phyloP scores from a whole-genome alignment of 1,140 invertebrate genomes.

The Heliothis subflexa region DNA sequence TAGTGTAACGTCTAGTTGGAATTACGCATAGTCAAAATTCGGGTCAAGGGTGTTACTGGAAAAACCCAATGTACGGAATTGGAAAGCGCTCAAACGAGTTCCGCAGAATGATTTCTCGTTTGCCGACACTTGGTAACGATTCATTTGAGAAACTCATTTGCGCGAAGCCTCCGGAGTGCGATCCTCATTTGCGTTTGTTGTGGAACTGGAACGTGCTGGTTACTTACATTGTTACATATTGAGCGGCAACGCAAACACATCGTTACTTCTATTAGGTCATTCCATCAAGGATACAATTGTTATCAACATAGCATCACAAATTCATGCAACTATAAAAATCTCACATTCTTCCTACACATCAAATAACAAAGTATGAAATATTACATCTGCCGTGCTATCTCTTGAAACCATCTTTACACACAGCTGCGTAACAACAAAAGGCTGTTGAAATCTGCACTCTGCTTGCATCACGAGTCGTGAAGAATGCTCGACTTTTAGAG shows the following conservation, averaged over 20 bases:
- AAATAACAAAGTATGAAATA: constrained; percentile 43
- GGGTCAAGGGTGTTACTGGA: constrained; percentile 50
- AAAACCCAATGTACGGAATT: constrained; percentile 61
- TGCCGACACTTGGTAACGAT: constrained; percentile 71
- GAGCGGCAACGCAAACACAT: constrained; percentile 37
- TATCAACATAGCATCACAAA: neutral
- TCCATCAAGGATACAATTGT: neutral
- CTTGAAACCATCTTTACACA: constrained; percentile 59
- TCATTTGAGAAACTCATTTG: constrained; percentile 80
- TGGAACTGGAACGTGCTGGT: constrained; percentile 52
- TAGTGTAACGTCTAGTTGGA: neutral
- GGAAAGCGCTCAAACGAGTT: constrained; percentile 61
- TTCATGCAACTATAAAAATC: neutral
- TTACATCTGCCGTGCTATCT: constrained; percentile 52
- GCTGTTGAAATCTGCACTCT: constrained; percentile 72
- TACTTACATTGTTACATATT: constrained; percentile 49
- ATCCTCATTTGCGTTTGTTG: constrained; percentile 74
- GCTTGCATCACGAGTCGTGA: constrained; percentile 66
- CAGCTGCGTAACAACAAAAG: constrained; percentile 69
- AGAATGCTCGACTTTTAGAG: constrained; percentile 74
- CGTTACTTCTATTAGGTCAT: constrained; percentile 42
- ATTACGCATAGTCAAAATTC: constrained; percentile 38
- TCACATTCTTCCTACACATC: constrained; percentile 10
- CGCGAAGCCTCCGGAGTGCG: constrained; percentile 64
- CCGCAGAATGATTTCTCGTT: constrained; percentile 69